A percentile compares a stretch with the other conserved stretches of the same genome.
phyloP scores from a whole-genome alignment of 2,888 invertebrate genomes.

The Agriopis aurantiaria region DNA sequence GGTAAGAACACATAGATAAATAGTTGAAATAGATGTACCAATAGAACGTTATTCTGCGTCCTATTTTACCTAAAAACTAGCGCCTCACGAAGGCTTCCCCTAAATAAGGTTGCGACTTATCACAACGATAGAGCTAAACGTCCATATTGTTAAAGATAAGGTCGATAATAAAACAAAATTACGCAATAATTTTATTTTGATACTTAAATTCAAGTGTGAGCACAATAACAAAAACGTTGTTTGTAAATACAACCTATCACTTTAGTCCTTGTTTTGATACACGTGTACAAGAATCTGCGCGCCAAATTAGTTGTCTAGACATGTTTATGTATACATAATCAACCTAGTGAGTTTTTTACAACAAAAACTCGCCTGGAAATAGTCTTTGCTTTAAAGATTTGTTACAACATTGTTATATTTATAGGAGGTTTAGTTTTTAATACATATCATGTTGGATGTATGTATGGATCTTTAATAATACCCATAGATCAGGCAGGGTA shows the following conservation, averaged over 20 bases:
- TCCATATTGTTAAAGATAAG: conserved; percentile 3
- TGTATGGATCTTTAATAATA: too few species aligned
- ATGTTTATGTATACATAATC: background rate
- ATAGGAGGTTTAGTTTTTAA: too few species aligned
- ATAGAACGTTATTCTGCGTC: background rate
- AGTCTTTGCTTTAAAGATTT: too few species aligned
- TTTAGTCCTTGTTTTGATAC: conserved; percentile 15
- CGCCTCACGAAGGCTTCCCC: background rate
- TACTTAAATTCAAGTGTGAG: conserved; percentile 7
- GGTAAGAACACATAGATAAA: too few species aligned
- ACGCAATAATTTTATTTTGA: conserved; percentile 24
- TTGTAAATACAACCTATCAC: conserved; percentile 16
- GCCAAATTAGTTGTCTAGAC: background rate
- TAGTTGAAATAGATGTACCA: background rate
- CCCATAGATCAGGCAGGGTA: too few species aligned
- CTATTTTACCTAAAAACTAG: background rate
- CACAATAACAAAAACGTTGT: conserved; percentile 18
- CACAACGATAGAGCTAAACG: background rate
- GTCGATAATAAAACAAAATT: conserved; percentile 12
- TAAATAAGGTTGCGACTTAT: background rate
- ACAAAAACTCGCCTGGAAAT: too few species aligned
- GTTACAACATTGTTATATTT: too few species aligned
- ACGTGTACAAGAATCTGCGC: conserved; percentile 13
- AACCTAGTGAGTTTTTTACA: too few species aligned
- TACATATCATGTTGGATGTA: too few species aligned